phyloP scores from a whole-genome alignment of 1,140 invertebrate species.

The Drosophila tristis region DNA sequence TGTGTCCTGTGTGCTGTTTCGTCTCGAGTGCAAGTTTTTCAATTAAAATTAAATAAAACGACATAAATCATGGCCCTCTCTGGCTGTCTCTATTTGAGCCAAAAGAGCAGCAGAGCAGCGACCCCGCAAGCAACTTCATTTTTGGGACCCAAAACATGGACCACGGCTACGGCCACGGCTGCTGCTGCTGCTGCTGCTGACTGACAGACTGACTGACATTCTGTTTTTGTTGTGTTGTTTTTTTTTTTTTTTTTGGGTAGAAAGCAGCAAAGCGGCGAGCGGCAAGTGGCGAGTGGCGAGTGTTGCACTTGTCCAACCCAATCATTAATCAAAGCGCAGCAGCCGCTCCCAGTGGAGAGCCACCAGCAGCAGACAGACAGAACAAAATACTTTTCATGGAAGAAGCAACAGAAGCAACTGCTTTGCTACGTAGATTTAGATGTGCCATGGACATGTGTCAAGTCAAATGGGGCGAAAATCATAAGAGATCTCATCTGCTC shows the following conservation, averaged over 20 bases:
- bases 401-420: too few species aligned
- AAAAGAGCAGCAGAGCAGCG: constrained; percentile 20
- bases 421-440: too few species aligned
- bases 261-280: background rate
- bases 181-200: constrained; percentile 2
- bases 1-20: constrained; percentile 34
- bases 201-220: constrained; percentile 42
- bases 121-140: constrained; percentile 74
- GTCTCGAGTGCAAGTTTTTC: constrained; percentile 67
- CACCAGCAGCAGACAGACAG: background rate
- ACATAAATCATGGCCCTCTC: constrained; percentile 69
- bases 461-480: too few species aligned
- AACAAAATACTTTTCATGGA: background rate
- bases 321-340: constrained; percentile 57
- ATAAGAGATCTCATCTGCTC: too few species aligned
- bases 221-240: constrained; percentile 14
- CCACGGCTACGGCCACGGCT: constrained; percentile 36
- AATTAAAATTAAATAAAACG: constrained; percentile 82
- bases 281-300: background rate
- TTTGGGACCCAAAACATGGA: constrained; percentile 33
- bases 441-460: too few species aligned
- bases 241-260: background rate
- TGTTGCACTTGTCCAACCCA: constrained; percentile 44
- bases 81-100: constrained; percentile 19
- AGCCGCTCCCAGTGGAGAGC: too few species aligned